Percentiles rank a stretch among this genome's conserved stretches.
Conservation (phyloP, 2,888 invertebrate genomes). For the Phasia obesa region DNA sequence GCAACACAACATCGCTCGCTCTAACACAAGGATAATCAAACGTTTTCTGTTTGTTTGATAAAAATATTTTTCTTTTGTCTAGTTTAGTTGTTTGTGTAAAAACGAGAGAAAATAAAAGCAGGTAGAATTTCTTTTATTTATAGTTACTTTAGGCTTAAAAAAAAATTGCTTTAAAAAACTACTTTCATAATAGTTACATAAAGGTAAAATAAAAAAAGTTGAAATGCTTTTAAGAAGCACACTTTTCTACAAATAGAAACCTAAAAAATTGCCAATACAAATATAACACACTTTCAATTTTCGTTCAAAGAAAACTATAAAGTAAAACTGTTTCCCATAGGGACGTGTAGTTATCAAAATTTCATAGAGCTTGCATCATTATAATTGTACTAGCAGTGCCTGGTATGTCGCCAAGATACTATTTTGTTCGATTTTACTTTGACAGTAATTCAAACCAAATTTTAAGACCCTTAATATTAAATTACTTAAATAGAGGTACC, state of each 20-base stretch:
- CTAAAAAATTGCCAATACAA: neutral
- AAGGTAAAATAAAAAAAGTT: neutral
- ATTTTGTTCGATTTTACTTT: no score
- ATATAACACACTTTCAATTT: conserved; percentile 3
- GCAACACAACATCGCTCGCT: no score
- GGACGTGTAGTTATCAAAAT: no score
- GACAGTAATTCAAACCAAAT: no score
- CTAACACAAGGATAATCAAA: neutral
- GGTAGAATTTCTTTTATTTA: neutral
- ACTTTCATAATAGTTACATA: conserved; percentile 17
- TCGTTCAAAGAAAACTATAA: neutral
- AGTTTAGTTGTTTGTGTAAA: neutral
- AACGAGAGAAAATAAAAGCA: neutral
- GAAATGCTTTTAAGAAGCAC: conserved; percentile 24
- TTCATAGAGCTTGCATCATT: no score
- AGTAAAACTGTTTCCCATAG: neutral
- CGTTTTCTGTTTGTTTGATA: neutral
- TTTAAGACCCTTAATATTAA: no score
- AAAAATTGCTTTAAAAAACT: neutral
- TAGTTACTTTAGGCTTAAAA: conserved; percentile 5
- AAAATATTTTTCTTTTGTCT: neutral
- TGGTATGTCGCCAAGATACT: no score
- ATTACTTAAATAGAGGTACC: no score
- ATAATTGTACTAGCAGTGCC: no score
- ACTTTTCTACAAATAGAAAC: conserved; percentile 2